phyloP scores from a whole-genome alignment of 2,113 vertebrate species.

The Urocitellus parryii region DNA sequence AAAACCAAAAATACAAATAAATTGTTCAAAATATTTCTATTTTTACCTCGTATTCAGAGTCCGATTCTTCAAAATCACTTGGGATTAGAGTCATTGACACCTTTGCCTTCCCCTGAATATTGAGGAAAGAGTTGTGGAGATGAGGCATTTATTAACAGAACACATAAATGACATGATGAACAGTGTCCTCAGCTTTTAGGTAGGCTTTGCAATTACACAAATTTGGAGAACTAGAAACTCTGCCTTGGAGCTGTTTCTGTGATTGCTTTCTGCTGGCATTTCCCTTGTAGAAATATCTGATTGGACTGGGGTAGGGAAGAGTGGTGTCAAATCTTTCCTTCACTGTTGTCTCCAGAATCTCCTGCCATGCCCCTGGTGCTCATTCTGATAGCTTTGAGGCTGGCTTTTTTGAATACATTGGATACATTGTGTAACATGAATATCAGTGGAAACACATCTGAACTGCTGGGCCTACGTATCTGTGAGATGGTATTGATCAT shows the following conservation, averaged over 20 bases:
- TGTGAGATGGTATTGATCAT: not conserved
- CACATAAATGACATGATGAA: not conserved
- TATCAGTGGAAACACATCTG: not conserved
- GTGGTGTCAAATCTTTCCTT: not conserved
- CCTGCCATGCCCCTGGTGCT: no score
- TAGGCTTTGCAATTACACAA: not conserved
- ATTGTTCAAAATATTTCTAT: not conserved
- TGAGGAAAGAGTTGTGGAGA: not conserved
- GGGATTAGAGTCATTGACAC: not conserved
- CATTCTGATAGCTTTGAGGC: not conserved
- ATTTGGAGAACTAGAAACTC: rapidly evolving
- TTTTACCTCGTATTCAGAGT: not conserved
- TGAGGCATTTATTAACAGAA: not conserved
- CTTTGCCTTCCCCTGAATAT: not conserved
- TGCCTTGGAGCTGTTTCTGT: no score
- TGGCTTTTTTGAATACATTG: not conserved
- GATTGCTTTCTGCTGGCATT: not conserved
- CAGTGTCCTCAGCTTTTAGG: not conserved
- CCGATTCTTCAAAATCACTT: not conserved
- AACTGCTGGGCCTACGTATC: not conserved
- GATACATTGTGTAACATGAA: not conserved
- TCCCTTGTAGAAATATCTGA: no score
- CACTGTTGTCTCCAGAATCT: not conserved
- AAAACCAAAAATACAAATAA: not conserved
- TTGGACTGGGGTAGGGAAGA: not conserved